phyloP scores from a whole-genome alignment of 1,140 invertebrate genomes.

The Dendrolimus punctatus region DNA sequence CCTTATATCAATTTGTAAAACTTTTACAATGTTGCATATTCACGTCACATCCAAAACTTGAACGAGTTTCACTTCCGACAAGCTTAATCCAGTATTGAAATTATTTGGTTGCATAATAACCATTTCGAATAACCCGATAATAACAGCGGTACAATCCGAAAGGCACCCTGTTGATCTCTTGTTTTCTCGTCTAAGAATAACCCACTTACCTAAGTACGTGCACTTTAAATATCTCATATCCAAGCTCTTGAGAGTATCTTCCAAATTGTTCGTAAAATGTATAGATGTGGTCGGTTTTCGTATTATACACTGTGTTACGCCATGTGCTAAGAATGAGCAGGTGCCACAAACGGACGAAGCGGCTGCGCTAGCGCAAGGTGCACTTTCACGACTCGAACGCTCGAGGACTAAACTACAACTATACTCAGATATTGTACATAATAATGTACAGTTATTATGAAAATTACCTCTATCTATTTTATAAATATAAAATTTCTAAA shows the following conservation, averaged over 20 bases:
- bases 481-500: conserved; percentile 37
- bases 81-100: no score
- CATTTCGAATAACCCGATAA: no score
- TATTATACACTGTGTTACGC: conserved; percentile 43
- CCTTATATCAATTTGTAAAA: no score
- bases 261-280: no score
- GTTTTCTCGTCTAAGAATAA: no score
- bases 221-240: neutral
- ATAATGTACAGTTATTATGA: conserved; percentile 4
- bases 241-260: conserved; percentile 4
- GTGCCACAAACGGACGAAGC: conserved; percentile 26
- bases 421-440: conserved; percentile 5
- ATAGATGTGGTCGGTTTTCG: conserved; percentile 24
- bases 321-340: conserved; percentile 56
- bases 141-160: no score
- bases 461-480: conserved; percentile 17
- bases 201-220: no score
- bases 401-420: conserved; percentile 35
- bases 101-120: no score
- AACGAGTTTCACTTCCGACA: no score
- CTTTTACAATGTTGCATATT: no score
- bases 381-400: conserved; percentile 43
- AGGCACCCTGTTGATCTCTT: no score
- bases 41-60: no score
- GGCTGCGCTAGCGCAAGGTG: conserved; percentile 38